Conservation (phyloP, 2,797 vertebrate species). For the Hydrolagus colliei region DNA sequence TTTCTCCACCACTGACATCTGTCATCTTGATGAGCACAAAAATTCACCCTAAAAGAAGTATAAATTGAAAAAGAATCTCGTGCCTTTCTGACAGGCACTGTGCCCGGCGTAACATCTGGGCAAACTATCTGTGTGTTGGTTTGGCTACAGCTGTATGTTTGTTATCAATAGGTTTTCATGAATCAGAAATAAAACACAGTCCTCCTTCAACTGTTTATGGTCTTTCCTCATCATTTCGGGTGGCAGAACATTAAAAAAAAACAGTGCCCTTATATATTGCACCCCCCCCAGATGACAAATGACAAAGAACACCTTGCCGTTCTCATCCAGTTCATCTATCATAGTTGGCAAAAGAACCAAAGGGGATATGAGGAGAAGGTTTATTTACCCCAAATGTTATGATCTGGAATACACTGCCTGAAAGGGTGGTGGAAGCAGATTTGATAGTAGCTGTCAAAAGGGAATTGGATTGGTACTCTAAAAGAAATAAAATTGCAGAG, state of each 20-base stretch:
- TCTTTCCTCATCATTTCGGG: constrained; percentile 5
- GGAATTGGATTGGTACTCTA: too few species aligned
- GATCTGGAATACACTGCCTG: too few species aligned
- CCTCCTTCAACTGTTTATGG: constrained; percentile 23
- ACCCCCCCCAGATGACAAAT: too few species aligned
- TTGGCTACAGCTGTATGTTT: constrained; percentile 17
- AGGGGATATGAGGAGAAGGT: too few species aligned
- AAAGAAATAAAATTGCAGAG: too few species aligned
- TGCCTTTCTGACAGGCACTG: neutral
- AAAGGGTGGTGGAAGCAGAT: too few species aligned
- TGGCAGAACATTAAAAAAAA: neutral
- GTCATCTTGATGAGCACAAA: neutral
- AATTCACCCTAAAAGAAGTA: neutral
- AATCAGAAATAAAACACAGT: constrained; percentile 13
- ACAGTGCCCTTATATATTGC: too few species aligned
- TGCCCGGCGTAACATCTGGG: neutral
- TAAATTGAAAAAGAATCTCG: neutral
- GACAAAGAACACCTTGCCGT: too few species aligned
- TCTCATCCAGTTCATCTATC: too few species aligned
- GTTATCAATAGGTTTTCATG: constrained; percentile 16
- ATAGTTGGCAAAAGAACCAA: too few species aligned
- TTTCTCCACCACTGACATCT: neutral
- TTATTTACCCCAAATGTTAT: too few species aligned
- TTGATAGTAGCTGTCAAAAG: too few species aligned
- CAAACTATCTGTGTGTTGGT: neutral